Base-by-base conservation (phyloP, 2,113 vertebrate species). In the Elanoides forficatus region DNA sequence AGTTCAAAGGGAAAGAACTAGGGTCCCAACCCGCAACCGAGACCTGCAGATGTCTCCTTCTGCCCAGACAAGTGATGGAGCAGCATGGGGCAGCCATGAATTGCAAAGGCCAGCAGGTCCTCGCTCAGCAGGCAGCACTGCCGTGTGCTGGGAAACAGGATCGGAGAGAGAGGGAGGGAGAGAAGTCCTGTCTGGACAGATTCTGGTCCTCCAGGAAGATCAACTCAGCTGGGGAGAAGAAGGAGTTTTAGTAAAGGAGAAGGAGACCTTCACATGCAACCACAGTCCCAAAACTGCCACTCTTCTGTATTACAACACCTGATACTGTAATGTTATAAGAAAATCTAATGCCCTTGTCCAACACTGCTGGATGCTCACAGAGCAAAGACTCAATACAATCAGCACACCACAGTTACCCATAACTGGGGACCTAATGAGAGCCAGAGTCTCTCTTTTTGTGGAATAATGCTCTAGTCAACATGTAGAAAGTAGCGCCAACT, bases 381-480 rank as follows among this genome's bases (percentile, higher is more conserved):
- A 73, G 86, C n/a, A 50, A 86, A 89, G 65, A 58, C 48, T 90
- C 72, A 70, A 23, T 40, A 74, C n/a, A 78, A 90, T 59, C 75
- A 75, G 50, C 76, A 87, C 32, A 65, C 36, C 29, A 71, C 8
- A 86, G 36, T 25, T 48, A 86, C 53, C 68, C 73, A 84, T 92
- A 91, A 13, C 68, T 72, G 58, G 45, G 19, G 38, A 79, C 48
- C 17, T 85, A 80, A 87, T 66, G 78, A 95, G 86, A 84, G 45
- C 18, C 53, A 91, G 65, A 45, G 55, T 76, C 43, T 62, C 48
- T 26, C 38, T 89, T 78, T 65, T 62, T 63, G 47, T 62, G 53
- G 21, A 86, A 79, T 74, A 84, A 85, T 81, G 60, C 45, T 87
- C 48, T 32, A 93, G 83, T 91, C 45, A 93, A 92, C 63, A 75